Evolutionary conservation across 2,797 vertebrate genomes (phyloP).

Genomic region (Micrastur ruficollis): DNA sequence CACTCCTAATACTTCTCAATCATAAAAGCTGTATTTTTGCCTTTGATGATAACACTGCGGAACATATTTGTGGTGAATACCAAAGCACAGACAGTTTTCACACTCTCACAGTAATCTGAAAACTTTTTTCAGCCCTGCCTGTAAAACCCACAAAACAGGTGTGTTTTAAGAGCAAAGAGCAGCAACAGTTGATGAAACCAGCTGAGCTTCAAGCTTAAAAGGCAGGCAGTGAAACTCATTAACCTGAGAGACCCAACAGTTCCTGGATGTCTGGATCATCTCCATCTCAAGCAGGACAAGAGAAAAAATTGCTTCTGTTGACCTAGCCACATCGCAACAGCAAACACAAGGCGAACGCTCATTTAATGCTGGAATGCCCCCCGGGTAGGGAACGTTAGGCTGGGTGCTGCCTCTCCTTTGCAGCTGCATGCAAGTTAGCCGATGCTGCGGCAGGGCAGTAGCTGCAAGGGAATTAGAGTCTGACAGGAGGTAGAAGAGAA

Average conservation of each 20-base stretch:
- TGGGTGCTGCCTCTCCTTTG: not conserved
- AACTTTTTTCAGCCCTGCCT: not conserved
- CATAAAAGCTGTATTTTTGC: not conserved
- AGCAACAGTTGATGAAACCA: not conserved
- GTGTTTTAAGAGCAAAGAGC: not conserved
- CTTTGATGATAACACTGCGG: not conserved
- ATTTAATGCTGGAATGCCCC: not conserved
- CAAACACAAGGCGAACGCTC: not conserved
- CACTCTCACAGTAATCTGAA: not conserved
- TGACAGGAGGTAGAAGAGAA: not conserved
- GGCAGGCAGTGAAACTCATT: rapidly evolving
- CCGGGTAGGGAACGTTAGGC: not conserved
- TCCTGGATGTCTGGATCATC: not conserved
- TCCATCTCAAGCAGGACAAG: not conserved
- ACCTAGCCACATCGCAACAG: not conserved
- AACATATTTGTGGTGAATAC: not conserved
- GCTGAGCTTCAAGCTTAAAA: not conserved
- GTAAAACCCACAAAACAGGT: not conserved
- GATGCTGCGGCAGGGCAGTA: not conserved
- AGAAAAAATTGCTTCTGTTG: not conserved
- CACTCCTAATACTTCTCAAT: not conserved
- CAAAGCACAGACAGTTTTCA: not conserved
- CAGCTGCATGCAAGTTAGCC: not conserved
- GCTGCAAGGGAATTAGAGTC: not conserved
- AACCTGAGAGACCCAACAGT: not conserved